Evolutionary conservation across 2,113 vertebrate species (phyloP), one percentile per base, ranked within the genome.

Genomic region (Nerophis lumbriciformis): DNA sequence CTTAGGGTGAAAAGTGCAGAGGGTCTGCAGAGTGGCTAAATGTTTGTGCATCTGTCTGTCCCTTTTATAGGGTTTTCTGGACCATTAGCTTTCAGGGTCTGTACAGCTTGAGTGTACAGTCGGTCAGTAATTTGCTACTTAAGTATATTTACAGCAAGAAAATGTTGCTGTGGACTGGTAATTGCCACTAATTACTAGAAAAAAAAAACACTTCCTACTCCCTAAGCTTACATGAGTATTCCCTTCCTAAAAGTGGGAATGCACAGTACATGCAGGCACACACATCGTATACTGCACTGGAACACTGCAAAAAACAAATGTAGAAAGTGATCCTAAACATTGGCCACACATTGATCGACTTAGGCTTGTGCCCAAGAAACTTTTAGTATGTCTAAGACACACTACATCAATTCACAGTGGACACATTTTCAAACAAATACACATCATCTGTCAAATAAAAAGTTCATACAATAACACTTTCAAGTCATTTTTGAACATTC

Each of bases 1-100:
- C 36, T 76, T 42, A 62, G 74, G 88, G 88, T 88, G 82, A 79
- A 67, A 87, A 85, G 89, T 91, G 89, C 81, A 87, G 53, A 61
- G 73, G 87, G 86, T 90, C 85, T 76, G 51, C 72, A 72, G 73
- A 19, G 60, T 64, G 61, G 83, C 84, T 83, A 36, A 51, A 37
- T 63, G 45, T 68, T 63, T 72, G 63, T 68, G 61, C 28, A 14
- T 71, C 39, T 6, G 4, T 50, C 38, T 72, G 50, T 42, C 8
- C 28, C 50, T n/a, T 56, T 55, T 61, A 60, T 36, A 68, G 69
- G 68, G 69, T 75, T 82, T 86, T 85, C 81, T 78, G 80, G 68
- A 48, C 59, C 82, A 85, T 83, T 86, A 83, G 80, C 75, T 79
- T 79, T 76, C 64, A 66, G 53, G 59, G 64, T 82, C 66, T 71